These are phyloP conservation scores for Thripadectes ignobilis DNA, from an alignment of 2,797 vertebrate species.

Conservation along the genomic window DNA sequence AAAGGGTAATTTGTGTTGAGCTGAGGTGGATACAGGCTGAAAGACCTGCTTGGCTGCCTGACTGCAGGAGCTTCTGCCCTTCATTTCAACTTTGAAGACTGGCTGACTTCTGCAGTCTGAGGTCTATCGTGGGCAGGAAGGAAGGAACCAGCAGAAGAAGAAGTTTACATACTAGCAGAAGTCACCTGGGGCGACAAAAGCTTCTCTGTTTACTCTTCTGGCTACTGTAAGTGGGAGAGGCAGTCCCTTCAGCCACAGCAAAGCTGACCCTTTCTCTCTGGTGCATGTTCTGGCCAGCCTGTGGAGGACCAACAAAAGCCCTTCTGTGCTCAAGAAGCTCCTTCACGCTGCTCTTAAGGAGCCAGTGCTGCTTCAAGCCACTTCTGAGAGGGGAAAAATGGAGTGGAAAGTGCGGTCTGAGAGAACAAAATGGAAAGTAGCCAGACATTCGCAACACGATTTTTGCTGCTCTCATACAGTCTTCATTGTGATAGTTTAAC, in stretches of 20 bases:
- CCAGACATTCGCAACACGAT: slow-evolving; percentile 1
- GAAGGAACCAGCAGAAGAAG: neutral
- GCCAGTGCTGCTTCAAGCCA: neutral
- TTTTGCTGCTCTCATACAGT: neutral
- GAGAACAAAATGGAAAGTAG: slow-evolving; percentile 27
- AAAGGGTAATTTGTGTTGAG: neutral
- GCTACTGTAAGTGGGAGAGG: neutral
- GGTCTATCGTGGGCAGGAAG: neutral
- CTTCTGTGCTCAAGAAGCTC: neutral
- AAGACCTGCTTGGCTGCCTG: neutral
- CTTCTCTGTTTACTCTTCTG: neutral
- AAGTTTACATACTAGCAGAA: neutral
- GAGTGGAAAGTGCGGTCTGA: neutral
- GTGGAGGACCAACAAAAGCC: neutral
- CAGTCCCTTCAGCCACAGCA: neutral
- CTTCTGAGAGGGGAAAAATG: neutral
- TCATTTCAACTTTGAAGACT: neutral
- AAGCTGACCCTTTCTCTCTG: neutral
- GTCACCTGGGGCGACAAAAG: neutral
- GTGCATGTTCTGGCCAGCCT: neutral
- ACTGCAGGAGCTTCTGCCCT: neutral
- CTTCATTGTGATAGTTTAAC: neutral
- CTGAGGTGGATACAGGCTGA: neutral
- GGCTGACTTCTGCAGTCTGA: neutral
- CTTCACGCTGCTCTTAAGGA: fast-evolving